Evolutionary conservation across 2,888 invertebrate species (phyloP).

Genomic region (Drosophila pseudotakahashii): DNA sequence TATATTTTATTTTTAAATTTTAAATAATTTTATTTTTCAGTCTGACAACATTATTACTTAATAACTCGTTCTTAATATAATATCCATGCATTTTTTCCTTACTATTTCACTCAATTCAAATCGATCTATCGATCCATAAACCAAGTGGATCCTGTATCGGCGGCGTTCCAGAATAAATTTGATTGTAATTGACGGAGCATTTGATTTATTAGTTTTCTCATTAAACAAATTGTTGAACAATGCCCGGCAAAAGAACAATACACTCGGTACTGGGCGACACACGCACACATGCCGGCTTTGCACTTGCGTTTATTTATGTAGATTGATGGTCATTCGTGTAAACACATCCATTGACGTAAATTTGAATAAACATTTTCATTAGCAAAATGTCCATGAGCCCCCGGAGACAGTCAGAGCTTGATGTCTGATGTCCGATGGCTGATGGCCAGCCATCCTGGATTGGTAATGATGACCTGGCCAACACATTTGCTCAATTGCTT

Average conservation of each 20-base stretch:
- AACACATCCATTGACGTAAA: slow-evolving; percentile 77
- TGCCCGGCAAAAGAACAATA: slow-evolving; percentile 47
- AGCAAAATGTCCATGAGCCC: slow-evolving; percentile 64
- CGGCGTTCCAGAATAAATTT: slow-evolving; percentile 23
- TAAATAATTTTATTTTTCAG: too few relatives aligned
- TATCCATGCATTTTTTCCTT: neutral
- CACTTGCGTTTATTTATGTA: slow-evolving; percentile 55
- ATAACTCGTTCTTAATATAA: too few relatives aligned
- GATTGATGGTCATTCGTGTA: slow-evolving; percentile 75
- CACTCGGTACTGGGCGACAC: slow-evolving; percentile 3
- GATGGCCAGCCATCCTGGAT: slow-evolving; percentile 1
- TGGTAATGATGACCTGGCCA: slow-evolving; percentile 49
- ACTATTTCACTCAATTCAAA: slow-evolving; percentile 10
- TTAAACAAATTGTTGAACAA: slow-evolving; percentile 75
- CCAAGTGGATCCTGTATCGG: neutral
- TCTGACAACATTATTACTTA: too few relatives aligned
- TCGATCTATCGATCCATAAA: slow-evolving; percentile 51
- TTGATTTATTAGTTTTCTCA: slow-evolving; percentile 77
- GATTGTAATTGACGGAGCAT: slow-evolving; percentile 52
- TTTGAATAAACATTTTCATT: slow-evolving; percentile 80
- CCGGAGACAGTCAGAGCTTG: slow-evolving; percentile 41
- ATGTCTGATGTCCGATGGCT: slow-evolving; percentile 16
- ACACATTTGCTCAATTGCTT: slow-evolving; percentile 69
- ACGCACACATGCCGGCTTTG: slow-evolving; percentile 14
- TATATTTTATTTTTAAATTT: neutral